Conservation (phyloP, 2,888 invertebrate genomes). For the Heteromyza rotundicornis region DNA sequence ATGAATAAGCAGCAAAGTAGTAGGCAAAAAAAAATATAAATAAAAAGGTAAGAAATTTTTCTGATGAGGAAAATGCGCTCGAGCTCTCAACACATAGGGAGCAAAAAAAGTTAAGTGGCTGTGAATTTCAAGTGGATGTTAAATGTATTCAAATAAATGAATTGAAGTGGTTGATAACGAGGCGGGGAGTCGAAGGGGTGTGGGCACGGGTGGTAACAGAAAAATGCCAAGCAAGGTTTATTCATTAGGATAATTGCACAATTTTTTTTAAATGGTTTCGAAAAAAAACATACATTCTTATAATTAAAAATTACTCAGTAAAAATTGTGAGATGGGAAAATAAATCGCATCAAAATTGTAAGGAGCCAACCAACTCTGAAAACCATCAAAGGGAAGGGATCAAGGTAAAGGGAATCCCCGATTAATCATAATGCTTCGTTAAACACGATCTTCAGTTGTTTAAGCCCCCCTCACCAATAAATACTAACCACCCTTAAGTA, state of each 20-base stretch:
- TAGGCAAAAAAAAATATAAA: too few relatives aligned
- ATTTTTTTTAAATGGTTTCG: too few relatives aligned
- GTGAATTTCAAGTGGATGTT: background rate
- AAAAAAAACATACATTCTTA: too few relatives aligned
- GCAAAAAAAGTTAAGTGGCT: background rate
- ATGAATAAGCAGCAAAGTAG: slow-evolving; percentile 4
- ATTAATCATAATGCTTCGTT: too few relatives aligned
- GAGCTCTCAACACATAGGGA: too few relatives aligned
- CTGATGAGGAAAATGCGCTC: background rate
- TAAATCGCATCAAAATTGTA: too few relatives aligned
- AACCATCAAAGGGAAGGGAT: too few relatives aligned
- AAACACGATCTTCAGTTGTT: background rate
- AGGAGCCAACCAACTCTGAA: too few relatives aligned
- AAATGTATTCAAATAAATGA: slow-evolving; percentile 4
- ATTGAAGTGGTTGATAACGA: background rate
- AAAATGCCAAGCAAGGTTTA: background rate
- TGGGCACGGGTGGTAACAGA: background rate
- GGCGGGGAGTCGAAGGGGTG: background rate
- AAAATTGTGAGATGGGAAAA: too few relatives aligned
- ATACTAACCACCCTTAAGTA: background rate
- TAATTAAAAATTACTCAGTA: too few relatives aligned
- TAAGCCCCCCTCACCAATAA: background rate
- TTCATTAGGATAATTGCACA: slow-evolving; percentile 3
- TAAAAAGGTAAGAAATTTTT: slow-evolving; percentile 2
- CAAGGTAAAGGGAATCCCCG: too few relatives aligned